Base-by-base conservation (phyloP, 2,797 vertebrate genomes). In the Halcyon chelicuti region DNA sequence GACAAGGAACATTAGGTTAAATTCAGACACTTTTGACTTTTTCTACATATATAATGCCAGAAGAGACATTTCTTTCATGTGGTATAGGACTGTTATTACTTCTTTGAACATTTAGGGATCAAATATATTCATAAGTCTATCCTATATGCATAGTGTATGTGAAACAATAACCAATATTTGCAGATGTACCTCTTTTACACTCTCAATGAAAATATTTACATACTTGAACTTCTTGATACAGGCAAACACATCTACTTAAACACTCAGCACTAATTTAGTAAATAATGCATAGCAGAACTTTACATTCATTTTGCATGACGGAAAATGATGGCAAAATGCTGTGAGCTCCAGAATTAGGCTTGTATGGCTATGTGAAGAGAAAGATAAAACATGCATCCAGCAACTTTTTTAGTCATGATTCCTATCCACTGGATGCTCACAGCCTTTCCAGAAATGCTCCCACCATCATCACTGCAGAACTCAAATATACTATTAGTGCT, bases 1-100 rank as follows among this genome's bases (percentile, higher is more conserved):
- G 93, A 95, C 96, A 95, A 86, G 39, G 94, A 90, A 96, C 93
- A 86, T 90, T 81, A 93, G 87, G 93, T 96, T 88, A 96, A 96
- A 95, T 62, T 92, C 89, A 94, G 94, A 72, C 54, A 71, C 29
- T 70, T 91, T 42, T 42, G 22, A 75, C 65, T 62, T 86, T 62
- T 94, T 80, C 3, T 14, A 68, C 25, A 67, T 68, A 63, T 4
- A 26, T 39, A 86, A 68, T 44, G 23, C 49, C 76, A 63, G 74
- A 81, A 71, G 15, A 77, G 3, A 78, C 5, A 40, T 80, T 31
- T 84, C n/a, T 72, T 86, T 72, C 65, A 40, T 54, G 17, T 1
- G 1, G 26, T 44, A 37, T 29, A 76, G 25, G 14, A 68, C 28
- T 55, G 5, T 26, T 82, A 61, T 71, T 82, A 73, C n/a, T 73